These are phyloP conservation scores for Achroia grisella DNA, from an alignment of 1,140 invertebrate genomes.

Conservation along the genomic window DNA sequence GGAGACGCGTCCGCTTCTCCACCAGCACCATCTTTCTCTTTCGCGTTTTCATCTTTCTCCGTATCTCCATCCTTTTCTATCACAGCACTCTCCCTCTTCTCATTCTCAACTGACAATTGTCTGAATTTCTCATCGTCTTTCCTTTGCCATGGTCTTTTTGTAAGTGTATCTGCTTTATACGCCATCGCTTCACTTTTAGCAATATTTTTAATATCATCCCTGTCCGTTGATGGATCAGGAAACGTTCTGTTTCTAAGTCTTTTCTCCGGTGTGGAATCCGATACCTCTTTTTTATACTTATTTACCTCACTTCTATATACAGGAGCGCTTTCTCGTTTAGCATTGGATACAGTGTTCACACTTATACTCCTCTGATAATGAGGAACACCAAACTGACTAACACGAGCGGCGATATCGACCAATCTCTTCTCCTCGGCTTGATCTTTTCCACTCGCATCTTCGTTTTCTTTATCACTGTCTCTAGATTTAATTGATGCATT, in stretches of 20 bases:
- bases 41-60: constrained; percentile 39
- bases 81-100: constrained; percentile 54
- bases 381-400: constrained; percentile 52
- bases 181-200: constrained; percentile 56
- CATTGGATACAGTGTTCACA: constrained; percentile 51
- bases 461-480: constrained; percentile 81
- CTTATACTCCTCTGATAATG: constrained; percentile 62
- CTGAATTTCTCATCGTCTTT: constrained; percentile 44
- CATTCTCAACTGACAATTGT: constrained; percentile 38
- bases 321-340: constrained; percentile 55
- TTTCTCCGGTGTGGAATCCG: constrained; percentile 69
- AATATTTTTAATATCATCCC: constrained; percentile 61
- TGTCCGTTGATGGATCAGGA: constrained; percentile 64
- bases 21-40: constrained; percentile 37
- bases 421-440: constrained; percentile 52
- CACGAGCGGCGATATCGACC: constrained; percentile 59
- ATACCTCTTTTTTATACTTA: constrained; percentile 71
- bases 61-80: constrained; percentile 56
- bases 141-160: constrained; percentile 60
- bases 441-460: constrained; percentile 47
- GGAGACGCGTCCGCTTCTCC: constrained; percentile 68
- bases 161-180: constrained; percentile 62
- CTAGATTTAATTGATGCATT: constrained; percentile 73
- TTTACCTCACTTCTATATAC: constrained; percentile 51
- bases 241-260: constrained; percentile 67